A percentile compares a stretch with the other conserved stretches of the same genome.
These are phyloP conservation scores for mouse (Mus musculus) DNA, from an alignment of 2,113 vertebrate species.

Conservation along the genomic window GRCm39 chr3:123140501-123141000, in stretches of 20 bases:
- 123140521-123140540: background rate
- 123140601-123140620: background rate
- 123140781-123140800: background rate
- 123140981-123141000: background rate
- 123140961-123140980: background rate
- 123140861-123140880: background rate
- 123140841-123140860: background rate
- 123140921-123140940: background rate
- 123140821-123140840: background rate
- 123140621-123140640: background rate
- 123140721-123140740: background rate
- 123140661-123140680: background rate
- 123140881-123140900: too few relatives aligned
- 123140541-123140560: background rate
- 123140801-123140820: background rate
- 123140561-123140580: background rate
- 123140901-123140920: background rate
- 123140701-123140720: background rate
- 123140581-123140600: background rate
- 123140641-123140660: background rate
- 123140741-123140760: background rate
- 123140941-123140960: background rate
- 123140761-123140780: background rate
- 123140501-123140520: background rate
- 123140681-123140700: background rate